phyloP scores from a whole-genome alignment of 2,113 vertebrate genomes.

The Plecturocebus donacophilus region DNA sequence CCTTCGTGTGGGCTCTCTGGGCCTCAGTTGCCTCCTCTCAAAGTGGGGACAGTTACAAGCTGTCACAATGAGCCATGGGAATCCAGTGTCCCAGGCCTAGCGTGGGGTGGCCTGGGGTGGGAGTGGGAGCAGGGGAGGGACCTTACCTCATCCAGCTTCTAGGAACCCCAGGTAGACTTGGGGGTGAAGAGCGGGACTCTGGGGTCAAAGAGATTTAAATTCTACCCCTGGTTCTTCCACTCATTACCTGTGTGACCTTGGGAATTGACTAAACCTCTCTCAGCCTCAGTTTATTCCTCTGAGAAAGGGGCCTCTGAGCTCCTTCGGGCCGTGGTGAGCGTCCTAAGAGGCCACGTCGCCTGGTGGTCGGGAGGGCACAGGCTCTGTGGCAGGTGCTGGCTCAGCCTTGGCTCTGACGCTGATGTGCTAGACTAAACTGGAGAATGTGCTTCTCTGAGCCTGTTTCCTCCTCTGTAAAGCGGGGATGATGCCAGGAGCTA shows the following conservation, averaged over 20 bases:
- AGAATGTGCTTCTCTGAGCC: background rate
- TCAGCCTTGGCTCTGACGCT: background rate
- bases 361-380: background rate
- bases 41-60: background rate
- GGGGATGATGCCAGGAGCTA: fast-evolving
- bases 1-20: background rate
- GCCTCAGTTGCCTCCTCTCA: background rate
- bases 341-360: background rate
- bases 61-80: background rate
- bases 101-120: no score
- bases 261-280: background rate
- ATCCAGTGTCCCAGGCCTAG: background rate
- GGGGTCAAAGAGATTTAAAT: background rate
- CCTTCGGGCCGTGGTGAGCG: background rate
- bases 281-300: background rate
- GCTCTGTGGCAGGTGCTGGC: background rate
- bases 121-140: background rate
- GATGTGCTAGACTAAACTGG: fast-evolving
- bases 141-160: background rate
- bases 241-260: fast-evolving
- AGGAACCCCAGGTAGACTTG: background rate
- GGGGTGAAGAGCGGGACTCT: background rate
- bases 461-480: background rate
- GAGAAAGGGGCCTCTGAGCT: background rate
- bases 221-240: background rate